phyloP scores from a whole-genome alignment of 2,888 invertebrate species.

The Neoaliturus tenellus region DNA sequence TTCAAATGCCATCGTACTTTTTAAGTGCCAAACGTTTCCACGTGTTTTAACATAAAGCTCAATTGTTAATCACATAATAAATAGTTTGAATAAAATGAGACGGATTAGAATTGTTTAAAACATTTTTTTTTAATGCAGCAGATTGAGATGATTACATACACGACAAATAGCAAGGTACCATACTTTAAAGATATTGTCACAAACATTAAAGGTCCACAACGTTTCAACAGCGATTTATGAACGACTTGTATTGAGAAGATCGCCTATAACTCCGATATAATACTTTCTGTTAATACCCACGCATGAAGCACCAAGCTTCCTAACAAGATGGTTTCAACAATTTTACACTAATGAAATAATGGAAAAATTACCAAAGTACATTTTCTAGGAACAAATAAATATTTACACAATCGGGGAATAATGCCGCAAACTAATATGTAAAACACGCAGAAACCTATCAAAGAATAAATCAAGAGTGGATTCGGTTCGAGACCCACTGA shows the following conservation, averaged over 20 bases:
- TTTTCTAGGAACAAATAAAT: not conserved
- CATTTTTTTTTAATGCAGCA: not conserved
- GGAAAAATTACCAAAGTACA: not conserved
- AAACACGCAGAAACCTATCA: conserved; percentile 45
- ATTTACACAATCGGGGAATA: conserved; percentile 16
- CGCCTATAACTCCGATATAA: not conserved
- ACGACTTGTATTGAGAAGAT: not conserved
- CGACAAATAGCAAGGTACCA: conserved; percentile 2
- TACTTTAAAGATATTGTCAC: conserved; percentile 3
- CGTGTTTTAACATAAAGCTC: conserved; percentile 28
- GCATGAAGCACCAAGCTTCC: not conserved
- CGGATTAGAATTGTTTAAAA: not conserved
- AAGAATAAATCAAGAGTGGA: not conserved
- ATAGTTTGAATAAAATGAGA: not conserved
- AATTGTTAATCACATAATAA: not conserved
- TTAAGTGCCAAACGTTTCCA: conserved; percentile 20
- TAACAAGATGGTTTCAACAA: not conserved
- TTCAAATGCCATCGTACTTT: conserved; percentile 10
- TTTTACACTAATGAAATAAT: not conserved
- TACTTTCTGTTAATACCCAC: not conserved
- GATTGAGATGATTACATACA: not conserved
- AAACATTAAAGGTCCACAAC: conserved; percentile 5
- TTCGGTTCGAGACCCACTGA: conserved; percentile 7
- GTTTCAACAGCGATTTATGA: not conserved
- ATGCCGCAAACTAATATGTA: not conserved